These are phyloP conservation scores for Scaptomyza reducta DNA, from an alignment of 2,888 invertebrate genomes.

Conservation along the genomic window DNA sequence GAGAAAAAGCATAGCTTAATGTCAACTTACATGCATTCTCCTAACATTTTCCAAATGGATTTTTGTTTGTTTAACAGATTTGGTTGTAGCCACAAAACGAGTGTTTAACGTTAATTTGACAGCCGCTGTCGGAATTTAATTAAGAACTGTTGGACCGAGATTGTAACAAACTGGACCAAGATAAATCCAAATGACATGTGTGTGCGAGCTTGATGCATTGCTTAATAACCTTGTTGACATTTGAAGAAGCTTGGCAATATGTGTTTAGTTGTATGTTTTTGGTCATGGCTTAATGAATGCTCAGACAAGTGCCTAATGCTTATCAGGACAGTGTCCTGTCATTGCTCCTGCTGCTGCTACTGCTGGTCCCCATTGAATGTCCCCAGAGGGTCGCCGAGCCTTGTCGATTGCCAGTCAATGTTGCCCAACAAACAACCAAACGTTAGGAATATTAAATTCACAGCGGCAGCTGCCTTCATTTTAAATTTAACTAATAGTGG, in stretches of 20 bases:
- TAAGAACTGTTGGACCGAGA: conserved; percentile 55
- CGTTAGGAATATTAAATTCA: conserved; percentile 3
- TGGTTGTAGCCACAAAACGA: conserved; percentile 33
- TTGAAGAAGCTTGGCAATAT: conserved; percentile 37
- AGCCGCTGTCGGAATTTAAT: conserved; percentile 57
- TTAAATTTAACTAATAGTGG: conserved; percentile 1
- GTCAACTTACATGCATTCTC: background rate
- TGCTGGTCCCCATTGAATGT: conserved; percentile 36
- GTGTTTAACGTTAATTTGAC: conserved; percentile 59
- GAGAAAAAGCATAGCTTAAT: conserved; percentile 8
- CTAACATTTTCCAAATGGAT: conserved; percentile 18
- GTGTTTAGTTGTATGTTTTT: conserved; percentile 40
- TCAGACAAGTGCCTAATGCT: conserved; percentile 48
- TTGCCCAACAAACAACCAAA: conserved; percentile 2
- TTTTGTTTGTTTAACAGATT: conserved; percentile 7
- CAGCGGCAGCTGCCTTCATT: background rate
- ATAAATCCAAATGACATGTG: conserved; percentile 10
- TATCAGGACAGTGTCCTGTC: conserved; percentile 22
- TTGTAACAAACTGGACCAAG: conserved; percentile 15
- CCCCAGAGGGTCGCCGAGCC: conserved; percentile 41
- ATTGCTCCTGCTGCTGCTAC: background rate
- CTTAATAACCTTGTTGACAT: conserved; percentile 57
- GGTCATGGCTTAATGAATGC: conserved; percentile 51
- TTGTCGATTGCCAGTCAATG: background rate
- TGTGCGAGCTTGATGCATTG: conserved; percentile 21